Conservation (phyloP, 2,797 vertebrate genomes). For the Ara ararauna region DNA sequence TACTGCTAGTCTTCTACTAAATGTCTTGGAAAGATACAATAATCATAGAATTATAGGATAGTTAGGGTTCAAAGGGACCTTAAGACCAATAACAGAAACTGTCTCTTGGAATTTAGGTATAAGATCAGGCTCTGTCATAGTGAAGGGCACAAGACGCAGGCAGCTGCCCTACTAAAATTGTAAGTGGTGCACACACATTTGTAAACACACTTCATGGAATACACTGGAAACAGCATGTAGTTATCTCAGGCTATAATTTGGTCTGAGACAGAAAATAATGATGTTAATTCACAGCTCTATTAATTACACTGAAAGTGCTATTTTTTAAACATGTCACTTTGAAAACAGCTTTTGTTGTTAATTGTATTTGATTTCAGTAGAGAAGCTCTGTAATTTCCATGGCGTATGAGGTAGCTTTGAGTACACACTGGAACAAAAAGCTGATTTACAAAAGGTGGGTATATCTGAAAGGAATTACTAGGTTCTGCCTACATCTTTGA, state of each 20-base stretch:
- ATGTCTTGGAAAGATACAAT: background rate
- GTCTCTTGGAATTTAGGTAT: background rate
- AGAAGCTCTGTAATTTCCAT: background rate
- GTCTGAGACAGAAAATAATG: background rate
- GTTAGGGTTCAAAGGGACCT: background rate
- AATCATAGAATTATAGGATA: background rate
- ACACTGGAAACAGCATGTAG: background rate
- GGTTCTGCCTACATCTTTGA: background rate
- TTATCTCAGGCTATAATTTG: background rate
- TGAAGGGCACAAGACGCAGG: background rate
- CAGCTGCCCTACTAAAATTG: background rate
- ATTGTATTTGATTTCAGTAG: background rate
- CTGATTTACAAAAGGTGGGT: background rate
- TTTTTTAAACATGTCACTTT: background rate
- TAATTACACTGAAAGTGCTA: background rate
- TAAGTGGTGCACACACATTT: background rate
- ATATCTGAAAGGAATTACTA: background rate
- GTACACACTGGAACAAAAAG: background rate
- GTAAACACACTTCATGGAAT: background rate
- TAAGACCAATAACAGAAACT: background rate
- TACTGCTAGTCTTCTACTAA: background rate
- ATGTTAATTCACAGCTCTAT: background rate
- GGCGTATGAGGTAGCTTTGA: background rate
- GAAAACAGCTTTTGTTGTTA: slow-evolving; percentile 10
- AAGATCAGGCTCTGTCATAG: background rate